Evolutionary conservation across 2,797 vertebrate species (phyloP), one percentile per base, ranked within the genome.

Genomic region (Epinephelus awoara): DNA sequence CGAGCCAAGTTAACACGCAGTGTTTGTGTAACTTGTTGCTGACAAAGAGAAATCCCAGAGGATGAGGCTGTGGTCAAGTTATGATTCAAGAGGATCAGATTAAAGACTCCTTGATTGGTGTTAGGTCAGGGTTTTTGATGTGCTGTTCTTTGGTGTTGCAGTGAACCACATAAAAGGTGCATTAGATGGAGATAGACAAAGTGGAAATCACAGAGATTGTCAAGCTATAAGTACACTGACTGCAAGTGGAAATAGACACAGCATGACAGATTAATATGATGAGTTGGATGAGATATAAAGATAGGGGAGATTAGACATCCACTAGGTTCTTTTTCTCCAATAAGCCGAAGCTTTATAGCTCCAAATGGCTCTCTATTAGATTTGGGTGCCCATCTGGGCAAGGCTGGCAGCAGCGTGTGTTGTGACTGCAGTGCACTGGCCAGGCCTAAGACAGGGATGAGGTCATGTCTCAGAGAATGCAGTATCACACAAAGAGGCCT

Each of bases 281-380:
- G 86, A 89, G 79, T 80, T 81, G 80, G 85, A 88, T 80, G 83
- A 82, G 86, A 91, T 88, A 76, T 83, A 86, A 86, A 88, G 90
- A 92, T 90, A 91, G 58, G 84, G 68, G 75, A 92, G 89, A 89
- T 93, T 93, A 91, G 90, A 92, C 91, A 79, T 91, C 82, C 85
- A 79, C 86, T 86, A 69, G 80, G 77, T 93, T 91, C 85, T 89
- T 89, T 85, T 93, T 90, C 89, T 90, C 83, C 91, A 90, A 89
- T 91, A 91, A 93, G 85, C 90, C 67, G 49, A 85, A 79, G 89
- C 87, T 91, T 94, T 91, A 91, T 91, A 88, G 92, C 93, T 94
- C 91, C 89, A 95, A 95, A 96, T 95, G 94, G 93, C 88, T 93
- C 84, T 89, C 89, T 94, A 96, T 96, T 96, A 94, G 94, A 96